These are phyloP conservation scores for Nesometra sesokonis DNA, from an alignment of 35 echinoderm and acorn worm genomes.

Conservation along the genomic window DNA sequence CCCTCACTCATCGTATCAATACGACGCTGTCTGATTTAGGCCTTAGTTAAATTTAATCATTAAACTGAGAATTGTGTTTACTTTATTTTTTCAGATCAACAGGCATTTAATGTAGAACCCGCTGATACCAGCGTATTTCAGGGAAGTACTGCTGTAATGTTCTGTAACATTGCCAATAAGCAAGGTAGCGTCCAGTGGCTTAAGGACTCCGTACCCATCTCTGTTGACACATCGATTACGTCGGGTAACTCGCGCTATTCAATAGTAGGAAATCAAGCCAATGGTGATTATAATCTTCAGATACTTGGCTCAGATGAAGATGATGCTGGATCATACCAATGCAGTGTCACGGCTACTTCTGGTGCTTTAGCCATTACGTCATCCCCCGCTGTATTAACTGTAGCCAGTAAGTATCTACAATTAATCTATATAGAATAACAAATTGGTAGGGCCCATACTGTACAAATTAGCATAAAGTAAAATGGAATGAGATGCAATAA, in stretches of 20 bases:
- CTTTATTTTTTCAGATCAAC: background rate
- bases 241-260: conserved; percentile 40
- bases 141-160: conserved; percentile 37
- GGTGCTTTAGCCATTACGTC: conserved; percentile 36
- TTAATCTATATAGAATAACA: too few species aligned
- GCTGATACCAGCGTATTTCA: conserved; percentile 16
- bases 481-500: too few species aligned
- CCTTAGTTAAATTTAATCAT: too few species aligned
- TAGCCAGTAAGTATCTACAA: conserved; percentile 27
- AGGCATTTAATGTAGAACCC: conserved; percentile 50
- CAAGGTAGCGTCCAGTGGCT: conserved; percentile 63
- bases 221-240: conserved; percentile 44
- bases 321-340: conserved; percentile 57
- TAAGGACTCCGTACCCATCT: conserved; percentile 44
- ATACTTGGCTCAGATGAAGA: conserved; percentile 40
- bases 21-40: too few species aligned
- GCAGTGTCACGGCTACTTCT: conserved; percentile 47
- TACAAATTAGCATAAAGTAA: conserved; percentile 5
- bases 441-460: background rate
- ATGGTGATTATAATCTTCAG: conserved; percentile 72
- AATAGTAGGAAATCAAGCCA: conserved; percentile 30
- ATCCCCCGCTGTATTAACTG: conserved; percentile 16
- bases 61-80: too few species aligned
- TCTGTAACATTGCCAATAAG: conserved; percentile 51
- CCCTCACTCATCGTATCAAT: too few species aligned